These are phyloP conservation scores for Drosophila putrida DNA, from an alignment of 2,888 invertebrate species.

Conservation along the genomic window DNA sequence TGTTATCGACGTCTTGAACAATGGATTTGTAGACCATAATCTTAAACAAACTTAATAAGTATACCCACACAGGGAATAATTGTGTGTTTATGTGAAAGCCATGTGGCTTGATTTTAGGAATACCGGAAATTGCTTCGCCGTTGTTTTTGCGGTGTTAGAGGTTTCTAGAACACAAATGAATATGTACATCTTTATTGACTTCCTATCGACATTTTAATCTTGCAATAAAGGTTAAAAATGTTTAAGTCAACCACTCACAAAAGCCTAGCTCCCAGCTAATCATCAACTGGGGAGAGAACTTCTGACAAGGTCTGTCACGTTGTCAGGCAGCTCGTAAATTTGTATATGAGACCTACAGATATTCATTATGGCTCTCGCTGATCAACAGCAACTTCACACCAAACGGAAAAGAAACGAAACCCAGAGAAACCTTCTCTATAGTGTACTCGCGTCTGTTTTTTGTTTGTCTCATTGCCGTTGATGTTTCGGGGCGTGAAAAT, in stretches of 20 bases:
- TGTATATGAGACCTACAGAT: slow-evolving; percentile 9
- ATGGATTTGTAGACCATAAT: no score
- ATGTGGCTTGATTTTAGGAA: no score
- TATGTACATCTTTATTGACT: no score
- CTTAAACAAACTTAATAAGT: no score
- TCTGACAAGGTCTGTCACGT: slow-evolving; percentile 1
- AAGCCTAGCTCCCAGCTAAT: not conserved
- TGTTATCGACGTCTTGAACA: no score
- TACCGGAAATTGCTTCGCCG: no score
- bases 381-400: slow-evolving; percentile 61
- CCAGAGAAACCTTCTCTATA: slow-evolving; percentile 1
- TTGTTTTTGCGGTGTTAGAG: no score
- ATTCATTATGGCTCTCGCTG: slow-evolving; percentile 52
- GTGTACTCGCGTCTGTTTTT: not conserved
- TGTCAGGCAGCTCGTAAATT: slow-evolving; percentile 1
- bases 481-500: slow-evolving; percentile 77
- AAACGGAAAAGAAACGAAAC: slow-evolving; percentile 24
- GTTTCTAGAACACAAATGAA: no score
- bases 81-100: no score
- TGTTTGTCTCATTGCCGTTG: slow-evolving; percentile 39
- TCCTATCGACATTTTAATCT: not conserved
- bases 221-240: not conserved
- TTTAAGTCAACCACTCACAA: not conserved
- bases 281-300: slow-evolving; percentile 17
- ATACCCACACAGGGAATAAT: no score